Conservation (phyloP, 1,140 invertebrate species). For the Drosophila aff. region DNA sequence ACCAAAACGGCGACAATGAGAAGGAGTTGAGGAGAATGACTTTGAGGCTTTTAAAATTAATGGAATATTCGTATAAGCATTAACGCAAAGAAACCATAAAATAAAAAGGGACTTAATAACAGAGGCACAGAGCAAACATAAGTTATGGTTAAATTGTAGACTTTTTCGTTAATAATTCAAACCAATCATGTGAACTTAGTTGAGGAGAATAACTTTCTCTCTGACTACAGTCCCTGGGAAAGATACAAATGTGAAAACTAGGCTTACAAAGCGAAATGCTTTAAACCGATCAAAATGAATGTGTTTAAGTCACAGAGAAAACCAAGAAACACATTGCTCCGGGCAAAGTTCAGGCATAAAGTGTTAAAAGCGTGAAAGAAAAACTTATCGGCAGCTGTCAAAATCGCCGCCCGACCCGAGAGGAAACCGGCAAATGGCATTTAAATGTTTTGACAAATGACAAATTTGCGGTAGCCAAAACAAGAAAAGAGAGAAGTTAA, state of each 20-base stretch:
- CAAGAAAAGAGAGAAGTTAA: conserved; percentile 36
- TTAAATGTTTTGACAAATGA: conserved; percentile 84
- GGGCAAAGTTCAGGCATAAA: conserved; percentile 51
- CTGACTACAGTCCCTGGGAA: background rate
- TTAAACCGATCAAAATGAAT: conserved; percentile 59
- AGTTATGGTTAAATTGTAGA: too few species aligned
- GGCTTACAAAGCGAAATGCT: conserved; percentile 46
- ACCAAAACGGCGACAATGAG: conserved; percentile 67
- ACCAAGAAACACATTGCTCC: conserved; percentile 46
- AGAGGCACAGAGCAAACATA: background rate
- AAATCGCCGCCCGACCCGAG: conserved; percentile 49
- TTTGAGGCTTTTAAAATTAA: conserved; percentile 47
- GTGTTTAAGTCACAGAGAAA: conserved; percentile 41
- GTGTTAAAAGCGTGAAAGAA: conserved; percentile 73
- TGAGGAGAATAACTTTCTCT: conserved; percentile 45
- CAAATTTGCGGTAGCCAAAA: conserved; percentile 80
- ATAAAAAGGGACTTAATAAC: conserved; percentile 9
- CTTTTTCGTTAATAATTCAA: conserved; percentile 33
- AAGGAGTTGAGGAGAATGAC: conserved; percentile 22
- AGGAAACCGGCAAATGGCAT: conserved; percentile 74
- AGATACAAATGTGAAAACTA: conserved; percentile 10
- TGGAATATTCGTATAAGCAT: conserved; percentile 35
- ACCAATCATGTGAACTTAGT: conserved; percentile 25
- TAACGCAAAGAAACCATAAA: conserved; percentile 45
- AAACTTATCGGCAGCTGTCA: conserved; percentile 81